Base-by-base conservation (phyloP, 1,140 invertebrate species). In the Lanistes nyassanus region DNA sequence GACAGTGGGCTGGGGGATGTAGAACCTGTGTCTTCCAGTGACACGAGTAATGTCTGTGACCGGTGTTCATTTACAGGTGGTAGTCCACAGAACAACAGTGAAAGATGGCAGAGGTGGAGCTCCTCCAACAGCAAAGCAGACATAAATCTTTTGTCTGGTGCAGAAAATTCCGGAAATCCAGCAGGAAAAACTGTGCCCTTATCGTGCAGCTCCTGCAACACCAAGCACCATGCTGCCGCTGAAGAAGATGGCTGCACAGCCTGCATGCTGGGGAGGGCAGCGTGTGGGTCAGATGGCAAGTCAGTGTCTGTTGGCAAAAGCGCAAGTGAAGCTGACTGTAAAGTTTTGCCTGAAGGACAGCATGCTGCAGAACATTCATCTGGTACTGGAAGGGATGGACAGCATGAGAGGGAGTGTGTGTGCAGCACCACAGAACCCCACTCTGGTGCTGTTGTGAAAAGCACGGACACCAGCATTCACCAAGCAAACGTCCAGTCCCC, bases 71-170 rank as follows among this genome's bases (percentile, higher is more conserved):
- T n/a, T 62, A 7, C 37, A 55, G 13, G 34, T 26, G 66, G n/a
- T 66, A 39, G 39, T 36, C 4, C 23, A 16, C 56, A 71, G 1
- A 71, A 55, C 36, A 51, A 58, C 36, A 56, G 29, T 39, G 31
- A 29, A 26, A 53, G 51, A 13, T 23, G 55, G 36, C 37, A 67
- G 21, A 66, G 56, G 31, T 34, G 37, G 37, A 64, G 39, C 36
- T 56, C 62, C 66, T 47, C 62, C 58, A 62, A 64, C 81, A 72
- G 70, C 2, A 55, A 56, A 29, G 70, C 37, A 16, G 70, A 72
- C 21, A 13, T 51, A 29, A 19, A 29, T 5, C 66, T 13, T 19
- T 4, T 31, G 7, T 29, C n/a, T 6, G 66, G 7, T 5, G 23
- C n/a, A 29, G 66, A n/a, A 29, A 13, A 21, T 68, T 29, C 39